A percentile compares a stretch with the other conserved stretches of the same genome.
Evolutionary conservation across 1,140 invertebrate genomes (phyloP).

Genomic region (Drosophila varians): DNA sequence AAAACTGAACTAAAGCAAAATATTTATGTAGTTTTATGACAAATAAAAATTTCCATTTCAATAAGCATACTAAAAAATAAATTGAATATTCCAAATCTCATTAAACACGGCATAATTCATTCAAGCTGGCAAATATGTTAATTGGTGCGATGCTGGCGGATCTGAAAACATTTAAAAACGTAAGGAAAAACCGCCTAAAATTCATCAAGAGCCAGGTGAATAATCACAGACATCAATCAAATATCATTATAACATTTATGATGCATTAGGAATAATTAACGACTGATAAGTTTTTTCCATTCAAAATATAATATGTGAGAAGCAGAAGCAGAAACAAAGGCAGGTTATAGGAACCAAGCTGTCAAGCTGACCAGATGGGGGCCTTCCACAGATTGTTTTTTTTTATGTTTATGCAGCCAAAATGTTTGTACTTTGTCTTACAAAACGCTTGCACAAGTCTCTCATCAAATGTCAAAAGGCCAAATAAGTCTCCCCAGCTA

Average conservation of each 20-base stretch:
- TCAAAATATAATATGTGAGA: constrained; percentile 31
- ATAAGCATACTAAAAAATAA: constrained; percentile 2
- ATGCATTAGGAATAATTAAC: constrained; percentile 37
- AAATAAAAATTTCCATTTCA: not conserved
- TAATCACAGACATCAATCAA: constrained; percentile 57
- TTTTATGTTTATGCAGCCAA: constrained; percentile 27
- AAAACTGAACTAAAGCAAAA: not conserved
- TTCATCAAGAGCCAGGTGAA: constrained; percentile 13
- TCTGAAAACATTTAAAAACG: constrained; percentile 2
- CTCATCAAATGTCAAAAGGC: constrained; percentile 57
- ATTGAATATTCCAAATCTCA: constrained; percentile 7
- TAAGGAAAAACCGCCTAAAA: constrained; percentile 6
- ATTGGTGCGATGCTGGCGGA: constrained; percentile 23
- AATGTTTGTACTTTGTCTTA: constrained; percentile 23
- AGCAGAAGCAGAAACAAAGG: constrained; percentile 13
- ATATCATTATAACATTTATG: constrained; percentile 38
- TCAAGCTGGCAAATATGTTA: constrained; percentile 25
- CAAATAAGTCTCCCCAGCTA: constrained; percentile 18
- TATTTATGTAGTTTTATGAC: not conserved
- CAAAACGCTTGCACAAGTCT: constrained; percentile 26
- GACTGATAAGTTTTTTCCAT: constrained; percentile 14
- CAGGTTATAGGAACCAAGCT: constrained; percentile 1
- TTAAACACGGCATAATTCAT: constrained; percentile 21
- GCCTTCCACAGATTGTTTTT: constrained; percentile 15
- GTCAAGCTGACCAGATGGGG: constrained; percentile 1